phyloP scores from a whole-genome alignment of 35 echinoderm and acorn worm genomes.

The Acanthaster planci region DNA sequence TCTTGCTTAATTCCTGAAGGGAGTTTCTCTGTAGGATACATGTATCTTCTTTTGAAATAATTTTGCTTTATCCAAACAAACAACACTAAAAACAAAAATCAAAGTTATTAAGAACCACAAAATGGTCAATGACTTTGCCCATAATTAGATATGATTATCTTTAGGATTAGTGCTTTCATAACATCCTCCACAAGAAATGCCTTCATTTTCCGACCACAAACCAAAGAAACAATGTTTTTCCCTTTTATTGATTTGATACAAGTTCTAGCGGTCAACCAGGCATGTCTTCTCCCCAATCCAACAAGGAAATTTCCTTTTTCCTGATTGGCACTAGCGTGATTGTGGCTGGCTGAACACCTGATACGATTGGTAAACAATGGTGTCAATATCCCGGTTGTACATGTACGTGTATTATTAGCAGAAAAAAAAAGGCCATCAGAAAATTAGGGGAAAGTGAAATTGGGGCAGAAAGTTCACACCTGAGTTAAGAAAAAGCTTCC shows the following conservation, averaged over 20 bases:
- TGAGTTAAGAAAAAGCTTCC: no score
- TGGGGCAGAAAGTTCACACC: background rate
- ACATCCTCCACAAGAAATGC: background rate
- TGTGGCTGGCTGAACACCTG: background rate
- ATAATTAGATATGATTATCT: background rate
- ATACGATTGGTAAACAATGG: background rate
- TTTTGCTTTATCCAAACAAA: no score
- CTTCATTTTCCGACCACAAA: background rate
- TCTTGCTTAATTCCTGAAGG: no score
- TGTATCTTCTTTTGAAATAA: no score
- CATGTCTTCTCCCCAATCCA: background rate
- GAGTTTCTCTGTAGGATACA: no score
- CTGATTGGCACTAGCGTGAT: background rate
- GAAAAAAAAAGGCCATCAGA: background rate
- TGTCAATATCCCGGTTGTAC: background rate
- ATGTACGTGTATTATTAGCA: background rate
- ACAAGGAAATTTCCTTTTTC: slow-evolving; percentile 20
- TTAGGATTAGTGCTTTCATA: background rate
- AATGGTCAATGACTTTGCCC: background rate
- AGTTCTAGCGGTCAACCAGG: background rate
- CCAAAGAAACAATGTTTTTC: background rate
- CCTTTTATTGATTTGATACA: background rate
- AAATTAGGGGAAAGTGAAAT: background rate
- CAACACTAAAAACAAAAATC: background rate
- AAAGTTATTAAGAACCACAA: background rate